A percentile compares a stretch with the other conserved stretches of the same genome.
Evolutionary conservation across 2,797 vertebrate species (phyloP).

Genomic region (Tragopan temminckii): DNA sequence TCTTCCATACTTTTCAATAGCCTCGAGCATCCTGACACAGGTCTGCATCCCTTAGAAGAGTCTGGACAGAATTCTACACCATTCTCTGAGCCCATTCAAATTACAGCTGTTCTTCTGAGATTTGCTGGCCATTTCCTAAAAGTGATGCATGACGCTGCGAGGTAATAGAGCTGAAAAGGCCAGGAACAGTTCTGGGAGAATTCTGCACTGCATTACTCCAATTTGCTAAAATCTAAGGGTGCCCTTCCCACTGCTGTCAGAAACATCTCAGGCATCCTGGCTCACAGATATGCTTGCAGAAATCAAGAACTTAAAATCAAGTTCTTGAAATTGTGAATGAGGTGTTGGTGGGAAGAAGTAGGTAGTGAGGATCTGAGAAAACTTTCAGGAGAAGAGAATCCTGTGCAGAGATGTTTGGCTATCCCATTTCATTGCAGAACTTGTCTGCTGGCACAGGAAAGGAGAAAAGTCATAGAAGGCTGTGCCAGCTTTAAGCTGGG

Average conservation of each 20-base stretch:
- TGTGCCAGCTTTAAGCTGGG: not conserved
- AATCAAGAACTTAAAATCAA: not conserved
- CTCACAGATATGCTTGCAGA: not conserved
- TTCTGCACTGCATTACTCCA: not conserved
- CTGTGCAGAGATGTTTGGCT: not conserved
- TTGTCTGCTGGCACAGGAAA: not conserved
- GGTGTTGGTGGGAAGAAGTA: not conserved
- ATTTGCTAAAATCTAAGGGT: not conserved
- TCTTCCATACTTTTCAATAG: not conserved
- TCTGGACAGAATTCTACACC: not conserved
- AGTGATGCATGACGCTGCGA: not conserved
- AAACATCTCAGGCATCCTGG: not conserved
- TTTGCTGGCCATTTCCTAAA: not conserved
- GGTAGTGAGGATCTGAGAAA: not conserved
- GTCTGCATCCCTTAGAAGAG: not conserved
- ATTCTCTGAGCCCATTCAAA: not conserved
- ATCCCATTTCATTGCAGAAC: accelerated
- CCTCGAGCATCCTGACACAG: not conserved
- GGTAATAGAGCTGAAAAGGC: not conserved
- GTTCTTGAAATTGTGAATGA: not conserved
- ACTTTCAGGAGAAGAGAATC: not conserved
- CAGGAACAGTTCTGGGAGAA: not conserved
- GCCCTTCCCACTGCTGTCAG: not conserved
- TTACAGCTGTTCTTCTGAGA: not conserved
- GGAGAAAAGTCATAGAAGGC: not conserved